A percentile compares a stretch with the other conserved stretches of the same genome.
Conservation (phyloP, 64 coral and sea anemone genomes). For the Astreopora myriophthalma region DNA sequence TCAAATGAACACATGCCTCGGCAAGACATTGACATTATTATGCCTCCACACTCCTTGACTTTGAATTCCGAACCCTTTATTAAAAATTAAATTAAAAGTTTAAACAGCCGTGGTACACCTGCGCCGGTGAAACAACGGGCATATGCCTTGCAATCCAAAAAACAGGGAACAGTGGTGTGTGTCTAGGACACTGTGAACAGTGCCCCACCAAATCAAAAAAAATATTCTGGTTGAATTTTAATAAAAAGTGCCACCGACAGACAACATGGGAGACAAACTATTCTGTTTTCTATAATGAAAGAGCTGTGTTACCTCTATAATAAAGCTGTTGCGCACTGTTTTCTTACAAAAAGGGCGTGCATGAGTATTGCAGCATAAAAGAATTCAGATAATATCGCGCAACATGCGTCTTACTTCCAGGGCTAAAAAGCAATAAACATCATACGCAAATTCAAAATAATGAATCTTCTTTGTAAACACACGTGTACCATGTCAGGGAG, state of each 20-base stretch:
- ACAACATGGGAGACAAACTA: slow-evolving; percentile 27
- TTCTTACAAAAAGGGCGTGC: slow-evolving; percentile 1
- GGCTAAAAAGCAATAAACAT: neutral
- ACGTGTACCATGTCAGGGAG: neutral
- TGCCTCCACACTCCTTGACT: slow-evolving; percentile 26
- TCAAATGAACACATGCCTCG: slow-evolving; percentile 40
- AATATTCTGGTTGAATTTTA: neutral
- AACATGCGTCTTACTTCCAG: neutral
- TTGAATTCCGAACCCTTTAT: slow-evolving; percentile 54
- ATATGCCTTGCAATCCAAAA: neutral
- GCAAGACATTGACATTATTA: slow-evolving; percentile 51
- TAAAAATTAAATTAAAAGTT: slow-evolving; percentile 64
- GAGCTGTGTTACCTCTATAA: neutral
- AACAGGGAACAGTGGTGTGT: slow-evolving; percentile 8
- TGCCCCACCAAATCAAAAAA: slow-evolving; percentile 24
- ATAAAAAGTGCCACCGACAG: slow-evolving; percentile 14
- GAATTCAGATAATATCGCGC: neutral
- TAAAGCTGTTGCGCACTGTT: neutral
- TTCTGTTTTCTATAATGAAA: slow-evolving; percentile 25
- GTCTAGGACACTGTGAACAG: slow-evolving; percentile 1
- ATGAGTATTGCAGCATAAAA: neutral
- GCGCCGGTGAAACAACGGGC: slow-evolving; percentile 6
- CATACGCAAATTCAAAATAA: neutral
- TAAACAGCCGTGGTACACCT: slow-evolving; percentile 43
- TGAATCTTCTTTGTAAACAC: neutral